Evolutionary conservation across 2,113 vertebrate species (phyloP).

Genomic region (Crotophaga sulcirostris): DNA sequence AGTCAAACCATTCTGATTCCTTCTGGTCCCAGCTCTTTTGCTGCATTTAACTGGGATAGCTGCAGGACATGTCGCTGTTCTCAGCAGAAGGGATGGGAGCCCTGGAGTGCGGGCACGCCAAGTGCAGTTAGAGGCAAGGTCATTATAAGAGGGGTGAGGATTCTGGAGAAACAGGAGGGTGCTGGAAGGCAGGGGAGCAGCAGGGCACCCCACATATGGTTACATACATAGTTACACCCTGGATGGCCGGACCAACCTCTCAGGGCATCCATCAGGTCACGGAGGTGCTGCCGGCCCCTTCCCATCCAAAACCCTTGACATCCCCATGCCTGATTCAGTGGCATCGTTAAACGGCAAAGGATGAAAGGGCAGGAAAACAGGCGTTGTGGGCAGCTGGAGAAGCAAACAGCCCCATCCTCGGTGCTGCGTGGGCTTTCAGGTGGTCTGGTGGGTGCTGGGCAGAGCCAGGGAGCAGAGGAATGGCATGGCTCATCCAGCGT

Average conservation of each 20-base stretch:
- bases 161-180: not conserved
- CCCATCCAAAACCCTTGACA: fast-evolving
- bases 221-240: no score
- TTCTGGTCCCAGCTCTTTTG: not conserved
- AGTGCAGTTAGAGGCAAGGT: not conserved
- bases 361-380: not conserved
- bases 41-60: not conserved
- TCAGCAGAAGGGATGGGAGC: not conserved
- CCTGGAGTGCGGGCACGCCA: not conserved
- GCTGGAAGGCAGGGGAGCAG: not conserved
- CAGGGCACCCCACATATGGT: no score
- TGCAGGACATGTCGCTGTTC: not conserved
- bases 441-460: not conserved
- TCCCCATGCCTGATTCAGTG: not conserved
- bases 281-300: fast-evolving
- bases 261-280: fast-evolving
- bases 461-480: not conserved
- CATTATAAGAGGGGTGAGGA: not conserved
- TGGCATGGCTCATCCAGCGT: not conserved
- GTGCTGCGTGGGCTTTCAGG: not conserved
- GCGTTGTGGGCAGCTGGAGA: not conserved
- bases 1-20: not conserved
- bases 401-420: not conserved
- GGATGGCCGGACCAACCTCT: not conserved
- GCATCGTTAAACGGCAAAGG: not conserved